A percentile compares a stretch with the other conserved stretches of the same genome.
Conservation (phyloP, 2,888 invertebrate species). For the Glaucopsyche alexis region DNA sequence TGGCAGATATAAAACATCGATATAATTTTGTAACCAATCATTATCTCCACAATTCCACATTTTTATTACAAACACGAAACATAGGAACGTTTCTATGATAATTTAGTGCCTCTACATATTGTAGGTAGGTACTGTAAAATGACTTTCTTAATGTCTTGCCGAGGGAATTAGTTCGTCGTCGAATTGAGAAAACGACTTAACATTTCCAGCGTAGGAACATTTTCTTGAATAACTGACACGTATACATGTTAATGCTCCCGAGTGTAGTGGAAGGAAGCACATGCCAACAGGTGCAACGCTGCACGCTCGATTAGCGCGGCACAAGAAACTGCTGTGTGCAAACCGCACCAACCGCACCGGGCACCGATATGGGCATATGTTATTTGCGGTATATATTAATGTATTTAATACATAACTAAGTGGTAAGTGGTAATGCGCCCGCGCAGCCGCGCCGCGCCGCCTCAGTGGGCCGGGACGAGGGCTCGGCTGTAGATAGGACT, state of each 20-base stretch:
- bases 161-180: too few species aligned
- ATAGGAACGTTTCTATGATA: too few species aligned
- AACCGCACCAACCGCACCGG: neutral
- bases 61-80: too few species aligned
- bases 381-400: neutral
- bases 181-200: too few species aligned
- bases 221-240: too few species aligned
- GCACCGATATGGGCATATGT: neutral
- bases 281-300: neutral
- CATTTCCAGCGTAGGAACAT: too few species aligned
- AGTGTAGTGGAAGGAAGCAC: neutral
- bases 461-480: neutral
- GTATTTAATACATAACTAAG: conserved; percentile 1
- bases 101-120: too few species aligned
- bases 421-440: neutral
- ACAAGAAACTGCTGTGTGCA: neutral
- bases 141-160: too few species aligned
- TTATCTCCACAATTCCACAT: too few species aligned
- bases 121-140: too few species aligned
- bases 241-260: neutral
- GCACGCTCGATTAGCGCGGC: neutral
- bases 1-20: too few species aligned
- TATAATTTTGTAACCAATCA: too few species aligned
- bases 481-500: neutral
- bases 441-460: neutral